Conservation (phyloP, 53 echinoderm and acorn worm species). For the Zoroaster sp. region DNA sequence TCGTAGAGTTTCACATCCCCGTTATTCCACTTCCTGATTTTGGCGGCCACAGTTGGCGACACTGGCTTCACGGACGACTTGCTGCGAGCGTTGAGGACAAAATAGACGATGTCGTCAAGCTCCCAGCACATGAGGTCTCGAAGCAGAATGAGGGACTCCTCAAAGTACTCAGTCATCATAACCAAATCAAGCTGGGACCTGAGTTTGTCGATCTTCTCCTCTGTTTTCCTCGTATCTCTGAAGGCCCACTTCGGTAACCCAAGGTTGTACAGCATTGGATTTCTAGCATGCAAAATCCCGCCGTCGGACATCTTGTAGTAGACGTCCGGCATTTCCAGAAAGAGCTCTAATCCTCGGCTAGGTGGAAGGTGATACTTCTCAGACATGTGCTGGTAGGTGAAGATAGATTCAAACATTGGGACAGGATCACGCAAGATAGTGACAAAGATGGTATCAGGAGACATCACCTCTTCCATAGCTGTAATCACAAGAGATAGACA, state of each 20-base stretch:
- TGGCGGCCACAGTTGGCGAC: slow-evolving; percentile 1
- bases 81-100: slow-evolving; percentile 80
- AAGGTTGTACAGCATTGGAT: slow-evolving; percentile 91
- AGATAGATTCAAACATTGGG: slow-evolving; percentile 83
- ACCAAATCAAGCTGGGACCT: slow-evolving; percentile 70
- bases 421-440: slow-evolving; percentile 88
- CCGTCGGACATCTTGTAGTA: slow-evolving; percentile 36
- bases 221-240: slow-evolving; percentile 3
- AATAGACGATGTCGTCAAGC: slow-evolving; percentile 76
- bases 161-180: slow-evolving; percentile 89
- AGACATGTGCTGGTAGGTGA: slow-evolving; percentile 68
- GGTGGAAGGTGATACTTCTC: slow-evolving; percentile 34
- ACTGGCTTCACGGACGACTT: slow-evolving; percentile 63
- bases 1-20: slow-evolving; percentile 81
- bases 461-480: slow-evolving; percentile 82
- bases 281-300: slow-evolving; percentile 37
- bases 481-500: background rate
- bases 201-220: slow-evolving; percentile 40
- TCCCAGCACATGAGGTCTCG: slow-evolving; percentile 89
- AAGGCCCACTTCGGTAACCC: slow-evolving; percentile 41
- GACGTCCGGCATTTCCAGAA: slow-evolving; percentile 53
- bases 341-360: slow-evolving; percentile 39
- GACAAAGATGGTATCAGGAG: slow-evolving; percentile 60
- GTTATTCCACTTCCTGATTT: slow-evolving; percentile 74
- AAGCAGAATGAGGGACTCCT: slow-evolving; percentile 79